A percentile compares a stretch with the other conserved stretches of the same genome.
These are phyloP conservation scores for Cephalopholis sonnerati DNA, from an alignment of 2,113 vertebrate species.

Conservation along the genomic window DNA sequence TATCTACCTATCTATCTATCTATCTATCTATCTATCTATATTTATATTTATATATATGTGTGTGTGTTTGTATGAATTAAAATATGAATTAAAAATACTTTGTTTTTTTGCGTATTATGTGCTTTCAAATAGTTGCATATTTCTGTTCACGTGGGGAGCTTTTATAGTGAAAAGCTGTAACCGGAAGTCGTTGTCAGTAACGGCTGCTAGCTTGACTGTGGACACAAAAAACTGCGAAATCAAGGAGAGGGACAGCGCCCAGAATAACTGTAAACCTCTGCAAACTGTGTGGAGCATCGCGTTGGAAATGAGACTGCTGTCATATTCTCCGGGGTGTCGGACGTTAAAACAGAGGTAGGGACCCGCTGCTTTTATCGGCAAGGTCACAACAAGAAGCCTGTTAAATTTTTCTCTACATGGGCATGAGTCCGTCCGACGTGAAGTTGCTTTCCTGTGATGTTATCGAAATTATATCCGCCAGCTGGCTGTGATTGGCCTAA, in stretches of 20 bases:
- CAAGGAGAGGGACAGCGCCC: constrained; percentile 83
- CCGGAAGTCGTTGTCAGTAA: constrained; percentile 39
- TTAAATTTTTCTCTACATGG: constrained; percentile 48
- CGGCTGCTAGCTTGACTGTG: constrained; percentile 30
- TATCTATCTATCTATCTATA: too few relatives aligned
- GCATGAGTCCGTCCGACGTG: constrained; percentile 59
- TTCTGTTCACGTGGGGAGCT: not conserved
- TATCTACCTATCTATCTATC: too few relatives aligned
- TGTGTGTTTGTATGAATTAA: too few relatives aligned
- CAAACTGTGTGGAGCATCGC: constrained; percentile 55
- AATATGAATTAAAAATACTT: too few relatives aligned
- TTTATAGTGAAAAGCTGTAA: constrained; percentile 55
- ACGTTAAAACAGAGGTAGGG: constrained; percentile 67
- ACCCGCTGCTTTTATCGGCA: constrained; percentile 31
- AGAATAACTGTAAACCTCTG: constrained; percentile 73
- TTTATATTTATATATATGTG: too few relatives aligned
- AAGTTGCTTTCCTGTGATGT: constrained; percentile 73
- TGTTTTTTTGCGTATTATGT: not conserved
- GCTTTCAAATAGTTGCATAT: not conserved
- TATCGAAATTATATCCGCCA: constrained; percentile 39
- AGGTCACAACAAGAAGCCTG: constrained; percentile 56
- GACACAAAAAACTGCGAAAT: constrained; percentile 81
- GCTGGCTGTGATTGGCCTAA: constrained; percentile 16
- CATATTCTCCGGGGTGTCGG: constrained; percentile 25
- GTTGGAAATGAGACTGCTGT: constrained; percentile 61